Base-by-base conservation (phyloP, 2,113 vertebrate genomes). In the Anguilla japonica region DNA sequence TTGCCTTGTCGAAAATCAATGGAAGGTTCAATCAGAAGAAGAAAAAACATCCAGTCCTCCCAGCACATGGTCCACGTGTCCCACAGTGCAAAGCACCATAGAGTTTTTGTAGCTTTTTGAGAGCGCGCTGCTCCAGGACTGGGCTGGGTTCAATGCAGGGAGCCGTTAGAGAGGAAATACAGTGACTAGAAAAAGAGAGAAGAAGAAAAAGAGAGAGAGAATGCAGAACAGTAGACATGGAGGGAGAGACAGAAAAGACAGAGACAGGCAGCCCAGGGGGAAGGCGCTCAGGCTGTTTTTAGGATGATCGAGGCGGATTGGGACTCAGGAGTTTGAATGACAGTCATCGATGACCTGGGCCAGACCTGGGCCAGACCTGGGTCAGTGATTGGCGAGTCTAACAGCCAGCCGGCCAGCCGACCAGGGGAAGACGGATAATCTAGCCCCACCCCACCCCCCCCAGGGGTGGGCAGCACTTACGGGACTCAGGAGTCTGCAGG, bases 231-330 rank as follows among this genome's bases (percentile, higher is more conserved):
- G 50, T 9, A 60, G 56, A 60, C 0, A 60, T 15, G 84, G 87
- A 88, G 85, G 90, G 81, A 91, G 43, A 4, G 43, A 46, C 5
- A 46, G 43, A 46, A 46, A 3, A 46, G 43, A 46, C 4, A 46
- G 87, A 91, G 91, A 91, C 87, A 90, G 89, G 53, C 13, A 46
- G 34, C 43, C 34, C 34, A 46, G 43, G 43, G 4, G 43, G 43
- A 46, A 46, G 34, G 34, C 34, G 34, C 34, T 34, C 34, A 34
- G 34, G 34, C 34, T 34, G 34, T 34, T 34, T 34, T 34, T 34
- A 34, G 14, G 29, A 39, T 53, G 29, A 53, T 39, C 18, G 81
- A 43, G 43, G n/a, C 81, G 22, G 41, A 43, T 81, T 20, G n/a
- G n/a, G 16, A 29, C n/a, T 53, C 29, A 56, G 41, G 67, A 79